These are phyloP conservation scores for Zaprionus tsacasi DNA, from an alignment of 1,140 invertebrate genomes.

Conservation along the genomic window DNA sequence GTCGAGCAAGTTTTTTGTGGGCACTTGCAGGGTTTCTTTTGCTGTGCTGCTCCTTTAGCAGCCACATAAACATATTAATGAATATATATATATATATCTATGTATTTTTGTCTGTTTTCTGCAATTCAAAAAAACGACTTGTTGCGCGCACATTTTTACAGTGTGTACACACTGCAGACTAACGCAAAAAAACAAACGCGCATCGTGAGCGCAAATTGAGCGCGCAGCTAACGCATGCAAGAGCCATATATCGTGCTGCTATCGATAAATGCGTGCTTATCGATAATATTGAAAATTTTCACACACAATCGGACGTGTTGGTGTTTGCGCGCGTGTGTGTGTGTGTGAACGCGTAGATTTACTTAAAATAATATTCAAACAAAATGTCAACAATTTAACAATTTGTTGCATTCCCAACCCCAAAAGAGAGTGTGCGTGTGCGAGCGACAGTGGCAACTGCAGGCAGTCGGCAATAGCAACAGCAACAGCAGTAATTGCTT, in stretches of 20 bases:
- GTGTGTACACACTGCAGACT: constrained; percentile 18
- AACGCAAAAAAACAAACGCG: background rate
- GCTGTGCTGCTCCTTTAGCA: background rate
- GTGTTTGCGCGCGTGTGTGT: constrained; percentile 44
- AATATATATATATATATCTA: background rate
- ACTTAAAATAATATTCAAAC: constrained; percentile 35
- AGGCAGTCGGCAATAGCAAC: constrained; percentile 5
- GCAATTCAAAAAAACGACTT: background rate
- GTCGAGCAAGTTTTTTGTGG: background rate
- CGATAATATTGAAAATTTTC: constrained; percentile 23
- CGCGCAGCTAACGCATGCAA: background rate
- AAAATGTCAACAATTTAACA: constrained; percentile 41
- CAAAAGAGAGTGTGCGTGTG: constrained; percentile 16
- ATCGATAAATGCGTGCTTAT: constrained; percentile 16
- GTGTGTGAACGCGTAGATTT: constrained; percentile 43
- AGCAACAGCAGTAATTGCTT: constrained; percentile 24
- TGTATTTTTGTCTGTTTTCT: background rate
- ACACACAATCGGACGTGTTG: constrained; percentile 25
- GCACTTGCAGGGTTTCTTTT: background rate
- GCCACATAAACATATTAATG: background rate
- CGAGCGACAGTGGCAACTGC: constrained; percentile 32
- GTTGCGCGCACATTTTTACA: constrained; percentile 2
- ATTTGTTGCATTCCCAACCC: constrained; percentile 26
- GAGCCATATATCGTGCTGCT: background rate
- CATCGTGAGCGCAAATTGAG: background rate